A percentile compares a stretch with the other conserved stretches of the same genome.
Evolutionary conservation across 1,140 invertebrate genomes (phyloP).

Genomic region (Lepidurus arcticus): DNA sequence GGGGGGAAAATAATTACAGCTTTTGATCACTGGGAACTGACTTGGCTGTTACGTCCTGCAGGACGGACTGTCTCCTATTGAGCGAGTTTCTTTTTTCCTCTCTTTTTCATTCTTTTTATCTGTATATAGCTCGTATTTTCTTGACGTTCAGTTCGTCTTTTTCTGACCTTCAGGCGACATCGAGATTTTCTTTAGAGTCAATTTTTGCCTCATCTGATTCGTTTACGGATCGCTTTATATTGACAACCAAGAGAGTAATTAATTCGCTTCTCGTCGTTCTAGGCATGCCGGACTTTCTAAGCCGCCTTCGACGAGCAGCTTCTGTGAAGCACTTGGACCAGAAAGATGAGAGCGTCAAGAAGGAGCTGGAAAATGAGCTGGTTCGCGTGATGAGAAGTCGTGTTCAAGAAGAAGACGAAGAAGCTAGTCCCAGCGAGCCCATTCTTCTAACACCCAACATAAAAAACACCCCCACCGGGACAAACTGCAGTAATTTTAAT

Average conservation of each 20-base stretch:
- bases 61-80: not conserved
- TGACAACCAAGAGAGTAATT: not conserved
- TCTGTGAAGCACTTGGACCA: not conserved
- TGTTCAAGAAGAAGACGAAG: not conserved
- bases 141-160: not conserved
- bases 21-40: constrained; percentile 14
- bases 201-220: not conserved
- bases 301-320: not conserved
- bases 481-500: not conserved
- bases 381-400: not conserved
- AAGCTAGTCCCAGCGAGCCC: not conserved
- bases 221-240: not conserved
- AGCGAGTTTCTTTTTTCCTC: not conserved
- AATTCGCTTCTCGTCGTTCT: not conserved
- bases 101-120: not conserved
- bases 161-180: not conserved
- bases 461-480: not conserved
- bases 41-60: not conserved
- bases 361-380: constrained; percentile 16
- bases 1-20: not conserved
- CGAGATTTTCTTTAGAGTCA: constrained; percentile 6
- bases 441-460: not conserved
- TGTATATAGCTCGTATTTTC: too few relatives aligned
- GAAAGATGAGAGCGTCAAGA: not conserved
- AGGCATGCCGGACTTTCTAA: constrained; percentile 7